Evolutionary conservation across 2,888 invertebrate genomes (phyloP), one percentile per base, ranked within the genome.

Genomic region (Ariolimax columbianus): DNA sequence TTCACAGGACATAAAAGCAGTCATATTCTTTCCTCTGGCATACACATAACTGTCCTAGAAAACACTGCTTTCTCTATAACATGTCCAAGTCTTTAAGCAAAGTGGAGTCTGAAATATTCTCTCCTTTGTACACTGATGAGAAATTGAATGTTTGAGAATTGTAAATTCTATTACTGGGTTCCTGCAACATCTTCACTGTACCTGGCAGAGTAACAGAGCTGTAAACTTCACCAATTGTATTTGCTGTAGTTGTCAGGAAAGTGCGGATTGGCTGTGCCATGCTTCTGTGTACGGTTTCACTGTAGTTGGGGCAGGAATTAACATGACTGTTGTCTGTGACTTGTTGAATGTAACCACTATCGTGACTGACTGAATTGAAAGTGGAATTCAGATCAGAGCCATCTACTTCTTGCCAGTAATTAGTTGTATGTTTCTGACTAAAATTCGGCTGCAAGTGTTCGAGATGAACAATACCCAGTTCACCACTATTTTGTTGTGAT

Each of bases 41-140:
- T n/a, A n/a, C n/a, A n/a, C n/a, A n/a, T n/a, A n/a, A n/a, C n/a
- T n/a, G n/a, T n/a, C n/a, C n/a, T n/a, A n/a, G n/a, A n/a, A 47
- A 47, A 47, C 14, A 14, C 47, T 63, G 4, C 6, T 33, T 17
- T 73, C 1, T 6, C 30, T 75, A 75, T 30, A 75, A 75, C 43
- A 17, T 9, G 7, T 47, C 26, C 30, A 43, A 47, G 30, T 47
- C 75, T 38, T 47, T 9, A 47, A 47, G 75, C 26, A 47, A 19
- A 38, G n/a, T 26, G 26, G 75, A 26, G n/a, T 75, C 47, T 14
- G 26, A 9, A 38, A 40, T 75, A 40, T 30, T 3, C n/a, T 47
- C 47, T 17, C 19, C 75, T 75, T 47, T 75, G 47, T 75, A 75
- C 2, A 75, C 17, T 23, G 47, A 75, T 40, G 75, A 47, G 47